Percentiles rank a stretch among this genome's conserved stretches.
Conservation (phyloP, 2,113 vertebrate genomes). For the Phalacrocorax brasilianus region DNA sequence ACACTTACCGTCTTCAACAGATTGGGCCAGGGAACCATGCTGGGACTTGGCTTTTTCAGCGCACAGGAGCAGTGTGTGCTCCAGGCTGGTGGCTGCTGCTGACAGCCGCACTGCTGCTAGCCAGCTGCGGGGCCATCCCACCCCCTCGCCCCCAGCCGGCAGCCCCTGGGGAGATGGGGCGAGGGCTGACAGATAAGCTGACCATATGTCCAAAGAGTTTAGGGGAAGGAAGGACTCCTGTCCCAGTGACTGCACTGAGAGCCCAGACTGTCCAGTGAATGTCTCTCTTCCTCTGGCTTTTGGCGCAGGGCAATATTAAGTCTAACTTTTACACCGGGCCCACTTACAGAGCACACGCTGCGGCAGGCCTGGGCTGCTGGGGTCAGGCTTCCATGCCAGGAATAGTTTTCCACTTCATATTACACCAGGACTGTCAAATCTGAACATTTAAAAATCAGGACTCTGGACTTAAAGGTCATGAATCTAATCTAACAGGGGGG, state of each 20-base stretch:
- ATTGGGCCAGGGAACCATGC: background rate
- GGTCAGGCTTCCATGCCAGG: background rate
- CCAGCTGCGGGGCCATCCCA: background rate
- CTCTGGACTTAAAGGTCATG: background rate
- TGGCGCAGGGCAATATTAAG: background rate
- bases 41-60: background rate
- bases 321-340: accelerated
- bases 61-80: background rate
- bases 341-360: accelerated
- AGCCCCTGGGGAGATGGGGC: background rate
- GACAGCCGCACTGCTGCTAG: slow-evolving; percentile 13
- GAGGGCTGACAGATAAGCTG: background rate
- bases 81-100: slow-evolving; percentile 17
- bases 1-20: background rate
- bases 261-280: background rate
- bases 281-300: background rate
- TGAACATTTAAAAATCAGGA: background rate
- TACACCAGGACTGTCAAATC: background rate
- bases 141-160: background rate
- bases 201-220: background rate
- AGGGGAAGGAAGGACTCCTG: background rate
- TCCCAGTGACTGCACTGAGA: background rate
- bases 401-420: background rate
- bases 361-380: background rate
- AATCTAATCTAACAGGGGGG: background rate